Percentiles rank a stretch among this genome's conserved stretches.
Evolutionary conservation across 1,140 invertebrate species (phyloP).

Genomic region (Leptonema lineaticorne): DNA sequence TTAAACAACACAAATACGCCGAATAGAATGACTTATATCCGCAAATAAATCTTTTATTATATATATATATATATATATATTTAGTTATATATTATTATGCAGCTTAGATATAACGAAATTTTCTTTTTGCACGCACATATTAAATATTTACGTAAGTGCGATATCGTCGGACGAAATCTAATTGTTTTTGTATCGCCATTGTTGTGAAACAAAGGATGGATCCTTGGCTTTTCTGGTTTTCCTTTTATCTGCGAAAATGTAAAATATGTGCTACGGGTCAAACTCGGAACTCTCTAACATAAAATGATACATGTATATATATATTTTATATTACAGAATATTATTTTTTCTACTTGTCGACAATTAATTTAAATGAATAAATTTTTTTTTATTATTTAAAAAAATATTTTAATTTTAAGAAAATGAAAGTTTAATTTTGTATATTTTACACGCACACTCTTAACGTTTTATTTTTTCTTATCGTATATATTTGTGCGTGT

Average conservation of each 20-base stretch:
- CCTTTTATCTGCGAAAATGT: constrained; percentile 31
- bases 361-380: too few species aligned
- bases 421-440: background rate
- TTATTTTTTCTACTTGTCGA: too few species aligned
- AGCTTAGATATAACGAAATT: too few species aligned
- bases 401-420: too few species aligned
- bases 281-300: background rate
- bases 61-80: background rate
- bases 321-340: too few species aligned
- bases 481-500: background rate
- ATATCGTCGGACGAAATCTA: constrained; percentile 36
- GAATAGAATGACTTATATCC: background rate
- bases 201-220: constrained; percentile 38
- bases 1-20: background rate
- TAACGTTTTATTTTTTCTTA: too few species aligned
- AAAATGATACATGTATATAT: too few species aligned
- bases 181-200: constrained; percentile 43
- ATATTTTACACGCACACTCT: background rate
- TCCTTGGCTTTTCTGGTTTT: constrained; percentile 34
- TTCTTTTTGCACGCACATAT: constrained; percentile 4
- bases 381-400: too few species aligned
- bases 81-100: background rate
- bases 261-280: constrained; percentile 24
- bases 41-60: too few species aligned
- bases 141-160: constrained; percentile 21